Evolutionary conservation across 2,888 invertebrate genomes (phyloP).

Genomic region (Parochlus steinenii): DNA sequence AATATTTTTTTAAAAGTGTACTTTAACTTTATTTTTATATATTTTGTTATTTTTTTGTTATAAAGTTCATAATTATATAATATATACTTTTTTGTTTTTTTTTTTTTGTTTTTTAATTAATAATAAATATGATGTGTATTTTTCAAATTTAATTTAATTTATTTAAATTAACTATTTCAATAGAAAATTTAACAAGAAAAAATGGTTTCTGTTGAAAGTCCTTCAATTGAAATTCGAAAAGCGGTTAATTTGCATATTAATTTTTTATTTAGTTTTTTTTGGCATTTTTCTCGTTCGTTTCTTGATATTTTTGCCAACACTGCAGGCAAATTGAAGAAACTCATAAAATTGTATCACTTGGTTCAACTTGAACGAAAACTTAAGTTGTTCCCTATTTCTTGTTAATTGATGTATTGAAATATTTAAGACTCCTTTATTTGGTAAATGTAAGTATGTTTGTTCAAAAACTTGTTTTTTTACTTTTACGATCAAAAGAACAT

Average conservation of each 20-base stretch:
- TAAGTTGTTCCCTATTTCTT: too few species aligned
- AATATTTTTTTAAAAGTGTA: constrained; percentile 15
- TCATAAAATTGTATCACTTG: too few species aligned
- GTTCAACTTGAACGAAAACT: too few species aligned
- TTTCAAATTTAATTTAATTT: too few species aligned
- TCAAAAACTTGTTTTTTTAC: too few species aligned
- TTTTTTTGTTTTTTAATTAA: constrained; percentile 16
- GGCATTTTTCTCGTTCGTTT: background rate
- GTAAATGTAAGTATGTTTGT: too few species aligned
- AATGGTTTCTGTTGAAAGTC: constrained; percentile 9
- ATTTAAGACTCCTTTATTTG: too few species aligned
- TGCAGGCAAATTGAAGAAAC: too few species aligned
- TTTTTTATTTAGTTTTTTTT: constrained; percentile 1
- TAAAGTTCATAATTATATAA: constrained; percentile 15
- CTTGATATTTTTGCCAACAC: too few species aligned
- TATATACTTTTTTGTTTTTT: constrained; percentile 14
- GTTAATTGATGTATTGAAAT: too few species aligned
- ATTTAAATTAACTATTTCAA: constrained; percentile 13
- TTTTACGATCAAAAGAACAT: too few species aligned
- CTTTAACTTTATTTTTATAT: constrained; percentile 14
- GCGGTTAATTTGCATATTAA: background rate
- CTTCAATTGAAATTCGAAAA: constrained; percentile 1
- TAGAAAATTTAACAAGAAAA: constrained; percentile 11
- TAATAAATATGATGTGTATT: constrained; percentile 13
- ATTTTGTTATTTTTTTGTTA: constrained; percentile 15